Percentiles rank a stretch among this genome's conserved stretches.
Evolutionary conservation across 1,140 invertebrate species (phyloP).

Genomic region (Hermetia illucens): DNA sequence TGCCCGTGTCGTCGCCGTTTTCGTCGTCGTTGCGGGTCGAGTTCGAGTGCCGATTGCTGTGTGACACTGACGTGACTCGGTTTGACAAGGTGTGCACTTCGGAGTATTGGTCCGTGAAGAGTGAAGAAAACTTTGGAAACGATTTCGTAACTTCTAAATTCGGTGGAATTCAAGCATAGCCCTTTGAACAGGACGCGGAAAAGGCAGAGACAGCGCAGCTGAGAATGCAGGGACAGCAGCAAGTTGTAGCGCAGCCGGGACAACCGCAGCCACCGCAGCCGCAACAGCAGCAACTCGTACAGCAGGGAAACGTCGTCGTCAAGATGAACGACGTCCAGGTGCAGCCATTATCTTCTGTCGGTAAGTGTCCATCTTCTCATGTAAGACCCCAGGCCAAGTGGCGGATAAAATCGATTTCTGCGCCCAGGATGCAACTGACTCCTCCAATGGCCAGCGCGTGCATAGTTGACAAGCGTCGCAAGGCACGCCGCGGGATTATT

Average conservation of each 20-base stretch:
- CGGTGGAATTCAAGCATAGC: too few species aligned
- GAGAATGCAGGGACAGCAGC: not conserved
- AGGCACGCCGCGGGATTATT: not conserved
- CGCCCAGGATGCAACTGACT: not conserved
- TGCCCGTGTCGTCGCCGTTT: too few species aligned
- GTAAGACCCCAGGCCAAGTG: not conserved
- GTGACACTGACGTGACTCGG: too few species aligned
- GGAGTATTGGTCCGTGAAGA: too few species aligned
- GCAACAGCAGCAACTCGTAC: not conserved
- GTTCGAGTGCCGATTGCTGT: too few species aligned
- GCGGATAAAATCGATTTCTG: not conserved
- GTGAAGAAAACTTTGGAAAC: too few species aligned
- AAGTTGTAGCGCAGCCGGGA: not conserved
- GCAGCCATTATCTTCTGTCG: constrained; percentile 36
- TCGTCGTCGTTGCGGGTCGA: too few species aligned
- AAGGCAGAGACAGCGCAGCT: too few species aligned
- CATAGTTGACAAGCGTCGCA: not conserved
- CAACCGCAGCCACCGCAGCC: not conserved
- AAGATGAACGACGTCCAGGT: constrained; percentile 42
- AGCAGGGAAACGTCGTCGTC: constrained; percentile 30
- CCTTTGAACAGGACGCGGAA: too few species aligned
- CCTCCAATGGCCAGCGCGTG: not conserved
- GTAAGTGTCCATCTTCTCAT: constrained; percentile 21
- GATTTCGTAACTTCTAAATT: too few species aligned
- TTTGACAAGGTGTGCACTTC: too few species aligned